Evolutionary conservation across 1,140 invertebrate genomes (phyloP).

Genomic region (Nebria ingens): DNA sequence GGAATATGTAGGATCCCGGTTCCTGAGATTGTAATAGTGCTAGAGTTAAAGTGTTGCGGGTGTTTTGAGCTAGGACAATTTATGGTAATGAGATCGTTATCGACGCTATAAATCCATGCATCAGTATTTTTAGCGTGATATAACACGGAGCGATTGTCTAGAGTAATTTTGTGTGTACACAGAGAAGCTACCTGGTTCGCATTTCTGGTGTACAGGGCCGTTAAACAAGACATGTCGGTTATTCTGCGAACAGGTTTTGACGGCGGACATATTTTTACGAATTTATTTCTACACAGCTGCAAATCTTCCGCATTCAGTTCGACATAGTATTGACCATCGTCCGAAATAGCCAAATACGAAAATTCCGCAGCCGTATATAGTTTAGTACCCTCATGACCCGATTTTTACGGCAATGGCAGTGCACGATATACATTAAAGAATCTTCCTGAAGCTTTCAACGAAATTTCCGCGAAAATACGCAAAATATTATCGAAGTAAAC

Average conservation of each 20-base stretch:
- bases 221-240: not conserved
- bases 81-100: not conserved
- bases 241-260: not conserved
- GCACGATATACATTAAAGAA: not conserved
- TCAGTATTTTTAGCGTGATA: not conserved
- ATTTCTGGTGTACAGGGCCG: not conserved
- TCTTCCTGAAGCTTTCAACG: not conserved
- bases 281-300: not conserved
- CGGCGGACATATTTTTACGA: not conserved
- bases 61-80: not conserved
- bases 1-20: not conserved
- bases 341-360: not conserved
- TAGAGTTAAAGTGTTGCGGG: not conserved
- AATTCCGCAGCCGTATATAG: not conserved
- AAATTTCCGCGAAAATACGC: not conserved
- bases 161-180: not conserved
- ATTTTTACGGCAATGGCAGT: not conserved
- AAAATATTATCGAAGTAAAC: not conserved
- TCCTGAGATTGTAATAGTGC: not conserved
- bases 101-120: not conserved
- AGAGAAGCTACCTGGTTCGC: not conserved
- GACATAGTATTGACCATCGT: not conserved
- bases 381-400: not conserved
- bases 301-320: not conserved
- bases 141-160: not conserved